Percentiles rank a stretch among this genome's conserved stretches.
Evolutionary conservation across 2,888 invertebrate species (phyloP).

Genomic region (Sycophila texana): DNA sequence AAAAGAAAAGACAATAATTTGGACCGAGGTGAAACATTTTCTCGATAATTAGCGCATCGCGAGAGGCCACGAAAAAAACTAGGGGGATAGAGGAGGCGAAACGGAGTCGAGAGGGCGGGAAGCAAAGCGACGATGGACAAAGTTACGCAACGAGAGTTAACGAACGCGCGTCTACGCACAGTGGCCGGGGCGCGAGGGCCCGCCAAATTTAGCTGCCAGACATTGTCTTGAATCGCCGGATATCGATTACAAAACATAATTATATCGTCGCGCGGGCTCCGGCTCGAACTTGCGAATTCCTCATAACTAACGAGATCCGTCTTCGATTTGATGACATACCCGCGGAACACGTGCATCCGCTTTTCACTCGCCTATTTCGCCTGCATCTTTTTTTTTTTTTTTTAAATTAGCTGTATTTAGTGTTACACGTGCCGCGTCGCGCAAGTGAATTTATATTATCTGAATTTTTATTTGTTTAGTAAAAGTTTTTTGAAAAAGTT

Average conservation of each 20-base stretch:
- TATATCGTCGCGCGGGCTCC: conserved; percentile 22
- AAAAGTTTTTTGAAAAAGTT: no score
- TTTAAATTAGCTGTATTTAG: no score
- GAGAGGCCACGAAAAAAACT: neutral
- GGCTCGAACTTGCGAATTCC: neutral
- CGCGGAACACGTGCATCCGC: no score
- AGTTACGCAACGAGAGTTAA: conserved; percentile 69
- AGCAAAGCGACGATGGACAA: neutral
- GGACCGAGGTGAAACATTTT: no score
- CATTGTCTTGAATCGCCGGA: conserved; percentile 69
- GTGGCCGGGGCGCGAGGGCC: conserved; percentile 63
- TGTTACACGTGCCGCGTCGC: no score
- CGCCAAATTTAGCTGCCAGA: conserved; percentile 70
- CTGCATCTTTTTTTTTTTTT: neutral
- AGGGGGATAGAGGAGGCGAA: neutral
- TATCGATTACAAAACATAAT: conserved; percentile 71
- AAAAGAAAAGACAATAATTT: no score
- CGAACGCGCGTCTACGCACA: conserved; percentile 59
- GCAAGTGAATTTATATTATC: no score
- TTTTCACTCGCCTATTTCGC: neutral
- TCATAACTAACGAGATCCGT: no score
- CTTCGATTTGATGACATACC: no score
- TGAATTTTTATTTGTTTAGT: no score
- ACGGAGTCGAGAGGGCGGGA: neutral
- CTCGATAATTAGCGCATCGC: neutral